Evolutionary conservation across 2,888 invertebrate species (phyloP), one percentile per base, ranked within the genome.

Genomic region (Mesorhabditis sp.): DNA sequence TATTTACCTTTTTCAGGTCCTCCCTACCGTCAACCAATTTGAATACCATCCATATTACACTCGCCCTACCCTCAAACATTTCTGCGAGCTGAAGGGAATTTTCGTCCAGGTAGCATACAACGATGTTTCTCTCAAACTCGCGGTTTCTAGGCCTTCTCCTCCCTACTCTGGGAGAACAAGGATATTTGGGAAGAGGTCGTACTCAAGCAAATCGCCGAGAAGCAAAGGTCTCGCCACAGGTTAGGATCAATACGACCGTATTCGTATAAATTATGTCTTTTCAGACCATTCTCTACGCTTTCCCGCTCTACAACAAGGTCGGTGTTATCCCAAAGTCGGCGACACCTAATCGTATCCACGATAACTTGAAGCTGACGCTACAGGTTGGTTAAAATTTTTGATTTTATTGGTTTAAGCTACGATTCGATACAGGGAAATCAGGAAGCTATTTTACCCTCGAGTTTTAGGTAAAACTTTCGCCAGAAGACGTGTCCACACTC

Each of bases 181-280:
- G 77, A 79, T 6, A 86, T 92, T 50, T 81, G 91, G 3, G 84
- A 87, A n/a, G 90, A 92, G 82, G 86, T 89, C 0, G 84, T 86
- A 0, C 89, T 93, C 3, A 84, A 85, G 45, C 82, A 87, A 65
- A 89, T 92, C 70, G 91, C 92, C 0, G 80, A 86, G 13, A 88
- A 89, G 74, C 85, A 90, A 85, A 88, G 2, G 73, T 72, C 10
- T 65, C 74, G 10, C 69, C 76, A 4, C 75, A 78, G 74, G 71
- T 71, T 4, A 15, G 63, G 15, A 7, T n/a, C 13, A 62, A 15
- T n/a, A 28, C 28, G 28, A 28, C 28, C 28, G 28, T 1, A 28
- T 28, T 28, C 28, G 28, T 28, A 28, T n/a, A 13, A 50, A 50
- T 2, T 2, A 71, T 70, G 15, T 64, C 73, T 6, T 68, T 74